phyloP scores from a whole-genome alignment of 2,113 vertebrate species.

The Okapia johnstoni region DNA sequence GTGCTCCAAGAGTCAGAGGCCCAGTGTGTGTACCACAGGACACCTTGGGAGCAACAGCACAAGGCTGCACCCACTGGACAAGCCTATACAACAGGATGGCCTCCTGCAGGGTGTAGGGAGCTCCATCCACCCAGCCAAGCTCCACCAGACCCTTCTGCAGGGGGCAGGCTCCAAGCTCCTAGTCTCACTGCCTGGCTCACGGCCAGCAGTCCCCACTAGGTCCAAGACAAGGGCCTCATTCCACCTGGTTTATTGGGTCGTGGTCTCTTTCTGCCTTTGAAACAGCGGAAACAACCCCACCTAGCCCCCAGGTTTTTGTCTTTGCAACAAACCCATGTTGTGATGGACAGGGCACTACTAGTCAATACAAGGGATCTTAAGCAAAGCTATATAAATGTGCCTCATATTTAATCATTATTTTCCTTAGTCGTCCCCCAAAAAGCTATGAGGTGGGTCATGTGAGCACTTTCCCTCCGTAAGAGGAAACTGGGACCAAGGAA shows the following conservation, averaged over 20 bases:
- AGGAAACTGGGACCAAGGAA: background rate
- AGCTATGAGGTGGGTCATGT: background rate
- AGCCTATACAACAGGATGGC: background rate
- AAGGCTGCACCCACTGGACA: background rate
- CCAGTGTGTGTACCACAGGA: background rate
- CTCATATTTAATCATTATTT: background rate
- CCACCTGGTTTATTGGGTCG: background rate
- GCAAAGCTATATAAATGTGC: background rate
- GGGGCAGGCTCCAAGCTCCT: background rate
- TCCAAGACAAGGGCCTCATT: background rate
- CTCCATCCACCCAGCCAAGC: background rate
- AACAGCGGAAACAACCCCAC: background rate
- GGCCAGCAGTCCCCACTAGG: background rate
- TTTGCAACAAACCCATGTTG: background rate
- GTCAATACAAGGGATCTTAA: background rate
- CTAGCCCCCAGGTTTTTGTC: background rate
- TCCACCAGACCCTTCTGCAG: background rate
- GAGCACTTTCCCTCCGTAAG: background rate
- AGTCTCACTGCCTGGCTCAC: background rate
- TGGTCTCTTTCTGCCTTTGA: background rate
- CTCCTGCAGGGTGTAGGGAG: background rate
- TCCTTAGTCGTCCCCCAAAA: background rate
- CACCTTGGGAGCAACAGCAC: background rate
- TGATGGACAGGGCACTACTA: background rate
- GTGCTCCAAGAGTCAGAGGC: background rate